Evolutionary conservation across 2,797 vertebrate species (phyloP).

Genomic region (Paratrypauchen microcephalus): DNA sequence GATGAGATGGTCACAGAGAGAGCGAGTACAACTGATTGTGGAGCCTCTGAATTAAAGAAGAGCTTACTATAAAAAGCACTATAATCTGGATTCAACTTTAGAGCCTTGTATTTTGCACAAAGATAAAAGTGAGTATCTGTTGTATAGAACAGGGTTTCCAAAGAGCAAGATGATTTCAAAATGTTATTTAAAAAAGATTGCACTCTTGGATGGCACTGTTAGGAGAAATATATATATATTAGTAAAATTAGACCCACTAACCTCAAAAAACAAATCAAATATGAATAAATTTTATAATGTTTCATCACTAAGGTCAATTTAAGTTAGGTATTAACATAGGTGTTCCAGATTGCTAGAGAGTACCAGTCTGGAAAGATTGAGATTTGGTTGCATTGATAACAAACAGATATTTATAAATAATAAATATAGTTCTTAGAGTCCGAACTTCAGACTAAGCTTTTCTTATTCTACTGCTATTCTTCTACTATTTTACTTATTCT

Average conservation of each 20-base stretch:
- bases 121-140: constrained; percentile 22
- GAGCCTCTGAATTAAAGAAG: constrained; percentile 62
- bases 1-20: constrained; percentile 63
- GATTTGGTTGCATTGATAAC: neutral
- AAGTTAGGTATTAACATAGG: too few relatives aligned
- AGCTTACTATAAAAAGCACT: constrained; percentile 49
- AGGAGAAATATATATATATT: neutral
- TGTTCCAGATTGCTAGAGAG: neutral
- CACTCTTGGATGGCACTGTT: too few relatives aligned
- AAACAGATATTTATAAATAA: neutral
- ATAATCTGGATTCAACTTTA: constrained; percentile 42
- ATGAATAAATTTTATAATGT: too few relatives aligned
- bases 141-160: constrained; percentile 8
- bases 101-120: constrained; percentile 27
- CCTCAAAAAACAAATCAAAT: neutral
- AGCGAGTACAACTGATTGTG: constrained; percentile 58
- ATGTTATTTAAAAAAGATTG: too few relatives aligned
- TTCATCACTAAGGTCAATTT: too few relatives aligned
- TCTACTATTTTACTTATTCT: too few relatives aligned
- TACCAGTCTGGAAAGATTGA: neutral
- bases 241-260: neutral
- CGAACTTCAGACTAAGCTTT: too few relatives aligned
- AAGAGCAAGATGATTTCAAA: constrained; percentile 31
- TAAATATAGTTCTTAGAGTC: too few relatives aligned
- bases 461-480: too few relatives aligned